phyloP scores from a whole-genome alignment of 2,888 invertebrate genomes.

The Erebia palarica region DNA sequence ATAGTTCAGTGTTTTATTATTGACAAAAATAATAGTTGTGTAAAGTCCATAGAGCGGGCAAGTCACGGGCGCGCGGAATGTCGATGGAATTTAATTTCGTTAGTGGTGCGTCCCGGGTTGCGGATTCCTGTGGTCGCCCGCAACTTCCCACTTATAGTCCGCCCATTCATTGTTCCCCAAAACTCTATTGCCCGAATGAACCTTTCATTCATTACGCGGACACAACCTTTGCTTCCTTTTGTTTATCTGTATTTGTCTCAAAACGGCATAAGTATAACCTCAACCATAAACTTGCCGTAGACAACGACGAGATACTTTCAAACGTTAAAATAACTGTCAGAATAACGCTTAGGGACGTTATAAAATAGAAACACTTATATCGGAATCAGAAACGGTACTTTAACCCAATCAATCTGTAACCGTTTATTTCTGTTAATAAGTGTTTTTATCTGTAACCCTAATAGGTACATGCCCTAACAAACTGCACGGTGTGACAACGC shows the following conservation, averaged over 20 bases:
- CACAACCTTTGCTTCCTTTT: conserved; percentile 4
- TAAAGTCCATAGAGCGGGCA: conserved; percentile 30
- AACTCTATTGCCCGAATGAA: conserved; percentile 32
- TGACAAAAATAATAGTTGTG: conserved; percentile 14
- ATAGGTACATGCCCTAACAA: too few species aligned
- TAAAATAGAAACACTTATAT: too few species aligned
- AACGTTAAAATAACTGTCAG: too few species aligned
- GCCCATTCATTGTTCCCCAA: conserved; percentile 37
- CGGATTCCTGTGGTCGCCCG: conserved; percentile 63
- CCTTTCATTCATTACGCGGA: conserved; percentile 32
- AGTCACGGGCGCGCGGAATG: conserved; percentile 59
- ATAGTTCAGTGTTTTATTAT: neutral
- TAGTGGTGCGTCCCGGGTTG: conserved; percentile 61
- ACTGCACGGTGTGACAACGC: too few species aligned
- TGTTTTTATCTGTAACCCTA: too few species aligned
- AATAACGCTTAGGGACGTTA: too few species aligned
- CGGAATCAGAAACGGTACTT: too few species aligned
- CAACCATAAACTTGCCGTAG: too few species aligned
- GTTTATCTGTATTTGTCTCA: neutral
- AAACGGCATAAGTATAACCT: neutral
- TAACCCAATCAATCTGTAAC: too few species aligned
- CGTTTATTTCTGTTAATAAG: too few species aligned
- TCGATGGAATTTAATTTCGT: conserved; percentile 78
- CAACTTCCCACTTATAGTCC: conserved; percentile 32
- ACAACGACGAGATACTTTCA: too few species aligned